Evolutionary conservation across 2,113 vertebrate genomes (phyloP).

Genomic region (Oceanodroma tethys): DNA sequence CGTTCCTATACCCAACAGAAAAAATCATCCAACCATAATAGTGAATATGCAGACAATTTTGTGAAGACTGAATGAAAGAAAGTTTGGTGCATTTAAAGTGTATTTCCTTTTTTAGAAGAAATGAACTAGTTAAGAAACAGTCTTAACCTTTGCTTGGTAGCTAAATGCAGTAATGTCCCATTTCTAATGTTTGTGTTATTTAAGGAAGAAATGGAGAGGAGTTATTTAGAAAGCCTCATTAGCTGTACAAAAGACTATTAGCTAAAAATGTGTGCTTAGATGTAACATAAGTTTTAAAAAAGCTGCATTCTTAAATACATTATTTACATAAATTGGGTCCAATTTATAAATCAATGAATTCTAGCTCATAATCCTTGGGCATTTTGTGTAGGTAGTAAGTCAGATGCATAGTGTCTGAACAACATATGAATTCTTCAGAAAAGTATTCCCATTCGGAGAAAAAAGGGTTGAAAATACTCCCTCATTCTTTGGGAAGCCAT

Average conservation of each 20-base stretch:
- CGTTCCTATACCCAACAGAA: background rate
- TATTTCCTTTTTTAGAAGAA: background rate
- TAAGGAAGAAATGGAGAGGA: background rate
- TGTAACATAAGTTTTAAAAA: background rate
- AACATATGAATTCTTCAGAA: background rate
- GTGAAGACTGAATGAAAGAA: background rate
- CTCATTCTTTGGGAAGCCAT: background rate
- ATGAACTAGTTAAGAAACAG: background rate
- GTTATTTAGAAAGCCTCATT: slow-evolving; percentile 38
- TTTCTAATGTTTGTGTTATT: slow-evolving; percentile 17
- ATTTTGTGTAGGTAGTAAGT: background rate
- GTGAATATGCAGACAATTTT: background rate
- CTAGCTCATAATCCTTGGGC: background rate
- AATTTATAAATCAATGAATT: background rate
- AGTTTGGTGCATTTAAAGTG: background rate
- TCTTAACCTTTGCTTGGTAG: background rate
- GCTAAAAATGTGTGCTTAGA: background rate
- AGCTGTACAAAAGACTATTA: background rate
- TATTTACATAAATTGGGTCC: background rate
- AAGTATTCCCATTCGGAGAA: background rate
- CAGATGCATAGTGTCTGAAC: background rate
- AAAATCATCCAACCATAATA: background rate
- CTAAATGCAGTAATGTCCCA: background rate
- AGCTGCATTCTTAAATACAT: background rate
- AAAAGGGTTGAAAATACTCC: background rate